Evolutionary conservation across 1,140 invertebrate species (phyloP).

Genomic region (Drosophila repletoides): DNA sequence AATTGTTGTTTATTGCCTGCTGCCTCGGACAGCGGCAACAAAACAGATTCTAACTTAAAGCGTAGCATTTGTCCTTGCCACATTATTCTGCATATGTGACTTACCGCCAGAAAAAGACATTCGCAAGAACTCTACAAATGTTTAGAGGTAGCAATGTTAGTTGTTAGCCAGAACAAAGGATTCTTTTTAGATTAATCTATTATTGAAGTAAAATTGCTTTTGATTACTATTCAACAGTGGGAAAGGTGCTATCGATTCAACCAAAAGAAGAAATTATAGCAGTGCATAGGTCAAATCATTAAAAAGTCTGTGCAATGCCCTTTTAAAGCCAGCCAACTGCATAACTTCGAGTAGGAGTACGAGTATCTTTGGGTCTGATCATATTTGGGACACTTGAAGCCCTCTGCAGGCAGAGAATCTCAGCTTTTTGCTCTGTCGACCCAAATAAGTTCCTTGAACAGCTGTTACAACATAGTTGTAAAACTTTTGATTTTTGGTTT

Average conservation of each 20-base stretch:
- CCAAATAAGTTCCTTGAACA: constrained; percentile 44
- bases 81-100: constrained; percentile 19
- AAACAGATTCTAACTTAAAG: constrained; percentile 64
- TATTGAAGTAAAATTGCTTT: no score
- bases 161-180: no score
- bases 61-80: constrained; percentile 52
- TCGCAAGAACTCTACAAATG: no score
- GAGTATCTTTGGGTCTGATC: constrained; percentile 17
- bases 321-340: constrained; percentile 34
- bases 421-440: neutral
- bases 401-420: neutral
- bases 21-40: constrained; percentile 5
- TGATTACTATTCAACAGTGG: no score
- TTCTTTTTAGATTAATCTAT: no score
- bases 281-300: neutral
- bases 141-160: no score
- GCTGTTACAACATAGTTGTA: constrained; percentile 50
- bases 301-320: constrained; percentile 26
- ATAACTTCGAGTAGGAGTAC: constrained; percentile 20
- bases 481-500: constrained; percentile 64
- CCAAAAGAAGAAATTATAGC: no score
- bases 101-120: no score
- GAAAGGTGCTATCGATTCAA: no score
- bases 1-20: constrained; percentile 71
- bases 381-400: constrained; percentile 15